A percentile compares a stretch with the other conserved stretches of the same genome.
These are phyloP conservation scores for Choreutis nemorana DNA, from an alignment of 2,888 invertebrate species.

Conservation along the genomic window DNA sequence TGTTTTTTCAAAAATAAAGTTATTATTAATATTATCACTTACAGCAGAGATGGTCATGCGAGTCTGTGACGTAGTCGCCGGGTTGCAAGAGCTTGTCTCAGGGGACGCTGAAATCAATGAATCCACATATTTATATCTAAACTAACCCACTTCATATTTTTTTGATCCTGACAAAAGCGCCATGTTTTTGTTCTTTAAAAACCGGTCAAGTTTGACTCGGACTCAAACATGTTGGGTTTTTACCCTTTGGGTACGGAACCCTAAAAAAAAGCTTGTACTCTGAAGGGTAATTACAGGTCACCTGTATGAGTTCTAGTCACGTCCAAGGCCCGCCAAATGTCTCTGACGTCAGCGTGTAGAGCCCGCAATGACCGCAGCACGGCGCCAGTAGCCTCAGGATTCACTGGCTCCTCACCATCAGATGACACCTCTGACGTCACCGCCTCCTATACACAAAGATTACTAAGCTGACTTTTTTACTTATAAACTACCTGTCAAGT, in stretches of 20 bases:
- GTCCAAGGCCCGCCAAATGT: slow-evolving; percentile 38
- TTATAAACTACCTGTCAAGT: too few species aligned
- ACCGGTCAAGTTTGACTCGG: too few species aligned
- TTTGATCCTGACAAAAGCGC: too few species aligned
- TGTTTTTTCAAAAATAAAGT: too few species aligned
- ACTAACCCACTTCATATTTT: too few species aligned
- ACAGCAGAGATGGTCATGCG: slow-evolving; percentile 51
- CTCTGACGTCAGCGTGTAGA: slow-evolving; percentile 34
- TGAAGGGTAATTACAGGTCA: too few species aligned
- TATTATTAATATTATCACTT: too few species aligned
- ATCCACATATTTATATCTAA: neutral
- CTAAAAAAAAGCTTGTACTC: too few species aligned
- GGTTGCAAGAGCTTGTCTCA: slow-evolving; percentile 53
- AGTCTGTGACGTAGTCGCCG: slow-evolving; percentile 43
- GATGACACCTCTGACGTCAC: slow-evolving; percentile 42
- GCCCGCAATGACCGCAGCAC: slow-evolving; percentile 38
- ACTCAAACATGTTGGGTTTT: too few species aligned
- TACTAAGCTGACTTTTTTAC: too few species aligned
- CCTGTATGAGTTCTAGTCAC: slow-evolving; percentile 24
- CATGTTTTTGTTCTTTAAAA: too few species aligned
- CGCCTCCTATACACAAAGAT: slow-evolving; percentile 23
- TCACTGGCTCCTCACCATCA: slow-evolving; percentile 23
- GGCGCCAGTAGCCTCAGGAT: slow-evolving; percentile 29
- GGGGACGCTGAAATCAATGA: slow-evolving; percentile 35
- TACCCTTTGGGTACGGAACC: too few species aligned